Evolutionary conservation across 2,797 vertebrate species (phyloP).

Genomic region (Paguma larvata): DNA sequence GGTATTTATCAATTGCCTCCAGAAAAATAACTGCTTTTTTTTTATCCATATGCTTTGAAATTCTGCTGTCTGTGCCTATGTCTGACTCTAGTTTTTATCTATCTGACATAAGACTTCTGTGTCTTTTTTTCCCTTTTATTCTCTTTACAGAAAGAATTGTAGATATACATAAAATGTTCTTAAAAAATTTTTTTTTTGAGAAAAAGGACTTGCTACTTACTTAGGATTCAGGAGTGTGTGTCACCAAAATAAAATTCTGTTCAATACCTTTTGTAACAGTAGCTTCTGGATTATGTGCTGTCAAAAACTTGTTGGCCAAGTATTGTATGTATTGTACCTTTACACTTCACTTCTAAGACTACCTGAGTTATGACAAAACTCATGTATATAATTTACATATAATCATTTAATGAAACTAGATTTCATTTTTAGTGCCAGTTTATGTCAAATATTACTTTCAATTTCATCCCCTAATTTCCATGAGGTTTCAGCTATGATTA

Average conservation of each 20-base stretch:
- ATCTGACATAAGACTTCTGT: background rate
- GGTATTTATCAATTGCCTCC: background rate
- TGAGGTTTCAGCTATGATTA: slow-evolving; percentile 31
- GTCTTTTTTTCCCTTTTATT: background rate
- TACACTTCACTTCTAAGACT: background rate
- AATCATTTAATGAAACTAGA: background rate
- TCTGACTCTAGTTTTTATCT: background rate
- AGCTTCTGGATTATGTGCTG: background rate
- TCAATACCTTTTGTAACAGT: background rate
- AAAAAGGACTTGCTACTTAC: background rate
- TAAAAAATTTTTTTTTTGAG: background rate
- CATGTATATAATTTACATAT: background rate
- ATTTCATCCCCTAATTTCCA: background rate
- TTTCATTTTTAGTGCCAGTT: background rate
- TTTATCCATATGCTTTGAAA: background rate
- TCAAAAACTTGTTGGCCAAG: background rate
- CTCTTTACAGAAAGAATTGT: background rate
- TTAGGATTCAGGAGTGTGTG: background rate
- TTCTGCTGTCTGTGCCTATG: background rate
- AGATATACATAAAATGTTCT: background rate
- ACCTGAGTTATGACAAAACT: background rate
- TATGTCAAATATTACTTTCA: slow-evolving; percentile 26
- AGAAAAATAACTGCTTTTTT: background rate
- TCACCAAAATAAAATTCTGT: background rate
- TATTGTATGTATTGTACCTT: background rate